Evolutionary conservation across 2,797 vertebrate species (phyloP), one percentile per base, ranked within the genome.

Genomic region (Loris lydekkerianus): DNA sequence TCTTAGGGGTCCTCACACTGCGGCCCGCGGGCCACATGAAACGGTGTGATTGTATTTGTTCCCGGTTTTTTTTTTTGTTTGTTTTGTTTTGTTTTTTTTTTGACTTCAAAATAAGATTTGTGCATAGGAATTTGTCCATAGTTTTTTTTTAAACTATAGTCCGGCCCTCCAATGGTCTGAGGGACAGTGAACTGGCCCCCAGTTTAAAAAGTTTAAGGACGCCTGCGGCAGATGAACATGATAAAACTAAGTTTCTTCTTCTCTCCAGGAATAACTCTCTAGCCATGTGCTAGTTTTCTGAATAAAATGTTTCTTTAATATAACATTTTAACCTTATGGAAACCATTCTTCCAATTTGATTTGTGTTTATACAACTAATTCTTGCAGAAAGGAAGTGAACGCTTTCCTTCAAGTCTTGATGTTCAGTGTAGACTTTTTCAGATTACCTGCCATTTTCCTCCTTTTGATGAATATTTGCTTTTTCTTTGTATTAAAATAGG

Each of bases 351-450:
- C 14, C 0, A 25, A 23, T 89, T 84, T 84, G 53, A 23, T 65
- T 77, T 89, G 83, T 91, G 27, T 85, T 93, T 61, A 15, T 8
- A 77, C 7, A 23, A 14, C 37, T 89, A 60, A 58, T 80, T 96
- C 61, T 83, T 87, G 15, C 7, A 67, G 34, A 78, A 29, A 4
- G 18, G 13, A 76, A 23, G 2, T 69, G 77, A 78, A 43, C 63
- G 14, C 4, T 75, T 73, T 88, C 21, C 49, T 88, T 73, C 40
- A 29, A 29, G 11, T 80, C 20, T 63, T 43, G n/a, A 17, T 84
- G 7, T 56, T 88, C 25, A 27, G 31, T 91, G 49, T 56, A 46
- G 20, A 91, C 31, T 60, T 95, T 93, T 89, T 63, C n/a, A 60
- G 31, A 88, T 34, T 56, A 75, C 70, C 34, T 87, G 9, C 43